These are phyloP conservation scores for Periphyllus acericola DNA, from an alignment of 2,888 invertebrate genomes.

Conservation along the genomic window DNA sequence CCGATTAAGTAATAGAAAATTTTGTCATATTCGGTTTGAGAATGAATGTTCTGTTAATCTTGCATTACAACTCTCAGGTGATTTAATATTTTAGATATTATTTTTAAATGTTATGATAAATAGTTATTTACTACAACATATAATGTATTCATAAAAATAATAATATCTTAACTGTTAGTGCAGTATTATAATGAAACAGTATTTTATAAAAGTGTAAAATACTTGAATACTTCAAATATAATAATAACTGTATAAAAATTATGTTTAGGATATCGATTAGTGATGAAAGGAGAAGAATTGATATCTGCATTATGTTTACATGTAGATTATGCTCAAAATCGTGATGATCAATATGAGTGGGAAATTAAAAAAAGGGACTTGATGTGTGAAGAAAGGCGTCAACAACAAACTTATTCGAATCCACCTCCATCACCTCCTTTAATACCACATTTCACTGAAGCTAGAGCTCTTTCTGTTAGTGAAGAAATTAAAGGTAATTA, in stretches of 20 bases:
- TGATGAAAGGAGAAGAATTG: slow-evolving; percentile 68
- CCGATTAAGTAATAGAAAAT: slow-evolving; percentile 92
- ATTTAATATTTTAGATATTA: slow-evolving; percentile 20
- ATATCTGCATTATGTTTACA: slow-evolving; percentile 83
- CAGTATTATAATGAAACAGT: no score
- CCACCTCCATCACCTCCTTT: slow-evolving; percentile 84
- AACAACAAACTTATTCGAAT: slow-evolving; percentile 72
- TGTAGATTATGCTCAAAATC: slow-evolving; percentile 93
- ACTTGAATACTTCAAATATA: not conserved
- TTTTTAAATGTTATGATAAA: not conserved
- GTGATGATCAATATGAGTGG: slow-evolving; percentile 95
- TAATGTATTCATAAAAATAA: not conserved
- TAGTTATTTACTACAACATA: not conserved
- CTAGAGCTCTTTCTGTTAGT: slow-evolving; percentile 78
- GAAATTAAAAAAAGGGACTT: slow-evolving; percentile 88
- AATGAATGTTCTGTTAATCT: slow-evolving; percentile 87
- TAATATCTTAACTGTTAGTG: not conserved
- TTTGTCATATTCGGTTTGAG: slow-evolving; percentile 93
- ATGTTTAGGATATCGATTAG: slow-evolving; percentile 42
- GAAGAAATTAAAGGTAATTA: slow-evolving; percentile 82
- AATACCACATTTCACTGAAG: slow-evolving; percentile 84
- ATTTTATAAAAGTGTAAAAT: not conserved
- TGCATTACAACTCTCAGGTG: slow-evolving; percentile 83
- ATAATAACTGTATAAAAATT: slow-evolving; percentile 12
- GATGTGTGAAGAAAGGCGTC: slow-evolving; percentile 81